Evolutionary conservation across 1,140 invertebrate species (phyloP), one percentile per base, ranked within the genome.

Genomic region (Cataglyphis hispanica): DNA sequence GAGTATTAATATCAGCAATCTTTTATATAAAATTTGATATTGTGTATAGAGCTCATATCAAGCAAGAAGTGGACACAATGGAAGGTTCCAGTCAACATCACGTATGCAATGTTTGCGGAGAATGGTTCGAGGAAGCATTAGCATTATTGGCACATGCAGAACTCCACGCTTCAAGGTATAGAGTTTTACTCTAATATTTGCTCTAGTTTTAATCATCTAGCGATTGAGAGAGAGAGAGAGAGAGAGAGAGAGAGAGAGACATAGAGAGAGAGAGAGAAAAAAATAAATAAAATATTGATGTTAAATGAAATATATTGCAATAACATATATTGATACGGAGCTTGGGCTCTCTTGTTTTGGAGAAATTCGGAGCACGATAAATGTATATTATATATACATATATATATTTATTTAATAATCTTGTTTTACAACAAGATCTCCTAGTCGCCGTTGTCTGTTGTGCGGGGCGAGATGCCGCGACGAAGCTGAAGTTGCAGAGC

Each of bases 131-230:
- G 27, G 97, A 97, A 92, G 97, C 97, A 34, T 93, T 97, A 75
- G 97, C 97, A 90, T 95, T 98, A 61, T 94, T 97, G n/a, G 96
- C 97, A 22, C 97, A 98, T 93, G 97, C 97, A 2, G 97, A 97
- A 94, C 95, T 96, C 1, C 97, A 97, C 92, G 96, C 97, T 37
- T 69, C 76, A 56, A 96, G 97, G 88, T 95, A 92, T 78, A 58
- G 80, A 58, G 77, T 27, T 50, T 34, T 31, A 78, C 7, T 27
- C 61, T 2, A n/a, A n/a, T n/a, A n/a, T n/a, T n/a, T n/a, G n/a
- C n/a, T 13, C 1, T 2, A 40, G 5, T 1, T 76, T 61, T 37
- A 2, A 37, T 84, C 27, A 74, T 61, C 8, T 7, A 43, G 0
- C 27, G 8, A 74, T 77, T 4, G 11, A 37, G 34, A 37, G 7